Base-by-base conservation (phyloP, 2,113 vertebrate genomes). In the Brachirus orientalis region DNA sequence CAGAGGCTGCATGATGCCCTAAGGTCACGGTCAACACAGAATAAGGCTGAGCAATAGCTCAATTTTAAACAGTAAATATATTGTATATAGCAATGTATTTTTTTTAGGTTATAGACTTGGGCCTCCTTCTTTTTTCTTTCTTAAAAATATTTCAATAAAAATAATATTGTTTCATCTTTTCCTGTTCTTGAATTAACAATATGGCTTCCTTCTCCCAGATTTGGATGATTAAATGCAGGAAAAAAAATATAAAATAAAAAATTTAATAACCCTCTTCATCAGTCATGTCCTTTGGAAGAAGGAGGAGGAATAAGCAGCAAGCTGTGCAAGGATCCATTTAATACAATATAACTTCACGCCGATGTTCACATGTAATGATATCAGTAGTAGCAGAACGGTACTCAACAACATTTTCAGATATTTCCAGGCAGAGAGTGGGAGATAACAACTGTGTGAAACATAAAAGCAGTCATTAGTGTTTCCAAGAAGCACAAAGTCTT, bases 381-480 rank as follows among this genome's bases (percentile, higher is more conserved):
- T 35, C 38, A 40, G 48, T 69, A 65, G 69, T 50, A 3, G 54
- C 72, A 69, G 45, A 76, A 48, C 36, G 46, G 37, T 33, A 10
- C 28, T 52, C 36, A 7, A 55, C 14, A 54, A n/a, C 33, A 11
- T 81, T 86, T 80, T 48, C 63, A 48, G 45, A 8, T 52, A 48
- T 58, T 57, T 75, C 10, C 17, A 55, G 14, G 41, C n/a, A 63
- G 52, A 40, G 38, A 57, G 22, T 8, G 35, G 28, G 45, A 61
- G 58, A 61, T 47, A 36, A 35, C 6, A 0, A 63, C 51, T 10
- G 12, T 44, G 68, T 37, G 35, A 55, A 60, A 57, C 75, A 65
- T 44, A 69, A 72, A 70, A 62, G 54, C 57, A 58, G 47, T 43
- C 57, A 75, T 72, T 82, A 69, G 22, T 51, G 20, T 41, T 68